Evolutionary conservation across 2,113 vertebrate genomes (phyloP), one percentile per base, ranked within the genome.

Genomic region (Lampris incognitus): DNA sequence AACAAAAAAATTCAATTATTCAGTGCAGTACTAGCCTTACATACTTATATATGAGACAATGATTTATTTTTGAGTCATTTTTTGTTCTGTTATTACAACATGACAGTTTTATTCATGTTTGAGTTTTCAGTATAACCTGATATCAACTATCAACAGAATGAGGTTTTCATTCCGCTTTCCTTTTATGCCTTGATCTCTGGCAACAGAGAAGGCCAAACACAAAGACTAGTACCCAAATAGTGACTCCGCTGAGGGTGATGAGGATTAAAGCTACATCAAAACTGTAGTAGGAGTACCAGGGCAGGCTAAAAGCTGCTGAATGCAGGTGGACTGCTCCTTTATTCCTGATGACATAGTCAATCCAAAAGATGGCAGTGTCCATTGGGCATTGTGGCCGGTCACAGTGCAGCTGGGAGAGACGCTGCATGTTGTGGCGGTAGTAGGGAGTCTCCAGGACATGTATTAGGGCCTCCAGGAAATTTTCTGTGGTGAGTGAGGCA

Each of bases 341-440:
- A 74, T 94, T 90, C 52, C 93, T 90, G 6, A 93, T 89, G 54
- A 93, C 93, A 1, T 89, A 94, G 79, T 95, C 94, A n/a, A 92
- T 95, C 93, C 94, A 95, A 81, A 94, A 95, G 49, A 91, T 76
- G 37, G 93, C 94, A 0, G 77, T 88, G 54, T 94, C 91, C 57
- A 93, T 76, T 0, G 93, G 91, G 44, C 91, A 59, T 55, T 90
- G 2, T 1, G 86, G 91, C 0, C 11, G 64, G 68, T 95, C 93
- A 0, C 13, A 82, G 56, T 95, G 94, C 37, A 95, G 85, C 6
- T 39, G 11, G 9, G 94, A 94, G 6, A 94, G 89, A 38, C 38
- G 86, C 24, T 85, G 82, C 10, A 94, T 92, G 74, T 88, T 92
- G 8, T 63, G 55, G 13, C 40, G 81, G 71, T 94, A 95, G 2